Base-by-base conservation (phyloP, 1,140 invertebrate genomes). In the Kradibia gibbosae region DNA sequence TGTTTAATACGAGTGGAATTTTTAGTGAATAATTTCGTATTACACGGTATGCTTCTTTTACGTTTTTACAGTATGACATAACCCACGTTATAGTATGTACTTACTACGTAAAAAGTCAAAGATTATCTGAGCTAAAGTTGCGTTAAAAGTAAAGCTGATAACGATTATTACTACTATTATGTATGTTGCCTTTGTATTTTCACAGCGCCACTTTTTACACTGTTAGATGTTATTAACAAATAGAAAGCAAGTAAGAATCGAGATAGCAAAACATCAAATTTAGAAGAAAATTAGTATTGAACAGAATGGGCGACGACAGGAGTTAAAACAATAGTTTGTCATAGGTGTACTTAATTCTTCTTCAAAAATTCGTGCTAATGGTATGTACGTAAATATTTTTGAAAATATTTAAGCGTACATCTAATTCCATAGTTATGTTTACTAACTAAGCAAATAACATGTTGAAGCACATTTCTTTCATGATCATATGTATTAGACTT, bases 361-460 rank as follows among this genome's bases (percentile, higher is more conserved):
- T 45, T 28, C 20, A 28, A 71, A 45, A 42, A 25, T 62, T 48
- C 25, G 7, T 71, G 3, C 15, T 11, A 71, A 71, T 72, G 70
- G 42, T 72, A 48, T 72, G 42, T 72, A 45, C 62, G 20, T 67
- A 7, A 39, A 67, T 39, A 8, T 67, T 39, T 62, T 67, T n/a
- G 20, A 22, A 22, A 17, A 20, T 67, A 67, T 39, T 67, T 39
- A 17, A n/a, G 10, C 15, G 15, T 3, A 34, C 31, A 34, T 62
- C 17, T 62, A 36, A 62, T 62, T 34, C 2, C n/a, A 31, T 31
- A 11, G 11, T 60, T 31, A 3, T 34, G 60, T 15, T 62, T 62
- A 62, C 31, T 62, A 62, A 34, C 31, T 34, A 34, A 10, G 7
- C 57, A 13, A 62, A 17, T 62, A 62, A 17, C 60, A 62, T 34